Evolutionary conservation across 2,888 invertebrate genomes (phyloP).

Genomic region (Zaprionus bogoriensis): DNA sequence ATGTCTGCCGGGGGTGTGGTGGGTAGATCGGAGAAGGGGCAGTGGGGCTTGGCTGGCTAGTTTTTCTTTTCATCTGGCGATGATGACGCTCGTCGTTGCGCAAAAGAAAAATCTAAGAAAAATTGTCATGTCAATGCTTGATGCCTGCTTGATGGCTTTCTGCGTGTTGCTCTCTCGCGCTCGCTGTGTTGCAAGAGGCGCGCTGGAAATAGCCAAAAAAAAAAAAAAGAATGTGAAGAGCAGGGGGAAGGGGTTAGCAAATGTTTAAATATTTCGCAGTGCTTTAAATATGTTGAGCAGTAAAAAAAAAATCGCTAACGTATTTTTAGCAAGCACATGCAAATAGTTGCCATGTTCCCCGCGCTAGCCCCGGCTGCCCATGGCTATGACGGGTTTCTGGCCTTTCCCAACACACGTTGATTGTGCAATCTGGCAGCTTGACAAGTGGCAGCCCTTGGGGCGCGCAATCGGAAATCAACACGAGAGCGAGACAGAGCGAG

Average conservation of each 20-base stretch:
- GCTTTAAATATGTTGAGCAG: background rate
- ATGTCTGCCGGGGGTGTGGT: background rate
- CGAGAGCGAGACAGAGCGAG: background rate
- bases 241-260: background rate
- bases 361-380: background rate
- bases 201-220: conserved; percentile 1
- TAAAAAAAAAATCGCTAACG: background rate
- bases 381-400: conserved; percentile 40
- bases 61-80: conserved; percentile 28
- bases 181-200: conserved; percentile 21
- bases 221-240: background rate
- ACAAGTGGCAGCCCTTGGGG: conserved; percentile 59
- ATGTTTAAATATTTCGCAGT: conserved; percentile 8
- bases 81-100: conserved; percentile 46
- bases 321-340: conserved; percentile 16
- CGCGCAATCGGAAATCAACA: conserved; percentile 3
- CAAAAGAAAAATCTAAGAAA: conserved; percentile 33
- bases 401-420: conserved; percentile 55
- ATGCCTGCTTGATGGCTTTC: background rate
- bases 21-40: background rate
- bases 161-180: background rate
- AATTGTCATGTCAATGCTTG: conserved; percentile 38
- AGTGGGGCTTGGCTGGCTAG: conserved; percentile 4
- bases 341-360: conserved; percentile 5
- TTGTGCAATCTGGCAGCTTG: conserved; percentile 68